These are phyloP conservation scores for Triops cancriformis DNA, from an alignment of 1,140 invertebrate genomes.

Conservation along the genomic window DNA sequence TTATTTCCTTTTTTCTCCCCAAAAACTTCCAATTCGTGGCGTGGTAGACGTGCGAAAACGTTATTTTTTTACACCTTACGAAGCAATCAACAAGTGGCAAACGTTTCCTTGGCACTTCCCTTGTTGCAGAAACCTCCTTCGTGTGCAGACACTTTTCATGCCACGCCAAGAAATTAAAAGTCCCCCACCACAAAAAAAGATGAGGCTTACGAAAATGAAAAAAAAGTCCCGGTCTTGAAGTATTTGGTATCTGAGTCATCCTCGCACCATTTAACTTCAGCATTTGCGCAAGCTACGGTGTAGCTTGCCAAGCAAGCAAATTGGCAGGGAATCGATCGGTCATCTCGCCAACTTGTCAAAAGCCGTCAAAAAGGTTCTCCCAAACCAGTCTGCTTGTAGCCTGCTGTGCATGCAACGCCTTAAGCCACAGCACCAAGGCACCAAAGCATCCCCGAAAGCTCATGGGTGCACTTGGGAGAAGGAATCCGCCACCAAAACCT, in stretches of 20 bases:
- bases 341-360: slow-evolving; percentile 13
- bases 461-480: neutral
- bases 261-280: neutral
- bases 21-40: neutral
- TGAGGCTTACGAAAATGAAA: neutral
- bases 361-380: slow-evolving; percentile 8
- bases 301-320: slow-evolving; percentile 5
- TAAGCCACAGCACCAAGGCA: slow-evolving; percentile 8
- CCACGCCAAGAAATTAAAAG: neutral
- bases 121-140: neutral
- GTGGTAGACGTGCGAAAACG: neutral
- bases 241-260: neutral
- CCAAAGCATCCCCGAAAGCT: neutral
- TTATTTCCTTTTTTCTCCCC: too few relatives aligned
- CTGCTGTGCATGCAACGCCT: slow-evolving; percentile 9
- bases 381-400: slow-evolving; percentile 1
- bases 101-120: neutral
- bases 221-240: neutral
- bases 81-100: neutral
- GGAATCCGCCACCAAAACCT: neutral
- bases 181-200: neutral
- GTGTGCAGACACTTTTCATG: neutral
- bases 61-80: neutral
- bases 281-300: neutral
- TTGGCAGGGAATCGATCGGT: slow-evolving; percentile 8